Evolutionary conservation across 2,888 invertebrate species (phyloP).

Genomic region (Zygothrica quintamaculata): DNA sequence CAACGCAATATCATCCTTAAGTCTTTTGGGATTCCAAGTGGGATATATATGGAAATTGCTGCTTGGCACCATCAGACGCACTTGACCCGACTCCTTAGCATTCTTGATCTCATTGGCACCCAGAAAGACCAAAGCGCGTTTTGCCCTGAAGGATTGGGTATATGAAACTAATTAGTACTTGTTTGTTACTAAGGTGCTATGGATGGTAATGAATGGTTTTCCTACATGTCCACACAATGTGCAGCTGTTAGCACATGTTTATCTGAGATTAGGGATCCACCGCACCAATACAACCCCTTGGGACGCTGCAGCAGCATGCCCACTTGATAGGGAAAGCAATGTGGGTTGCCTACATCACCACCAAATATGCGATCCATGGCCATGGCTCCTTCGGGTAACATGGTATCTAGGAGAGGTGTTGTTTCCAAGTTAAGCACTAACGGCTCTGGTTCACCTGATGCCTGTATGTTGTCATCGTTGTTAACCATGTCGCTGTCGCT

Average conservation of each 20-base stretch:
- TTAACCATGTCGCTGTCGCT: constrained; percentile 24
- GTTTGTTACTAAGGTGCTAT: not conserved
- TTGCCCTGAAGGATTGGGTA: constrained; percentile 64
- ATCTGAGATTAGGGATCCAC: constrained; percentile 82
- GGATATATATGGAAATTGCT: constrained; percentile 82
- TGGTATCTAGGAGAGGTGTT: constrained; percentile 73
- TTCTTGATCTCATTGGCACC: constrained; percentile 84
- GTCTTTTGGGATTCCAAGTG: constrained; percentile 82
- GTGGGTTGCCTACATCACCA: constrained; percentile 79
- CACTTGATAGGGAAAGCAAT: constrained; percentile 83
- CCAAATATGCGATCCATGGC: constrained; percentile 84
- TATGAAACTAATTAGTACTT: too few species aligned
- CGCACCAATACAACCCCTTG: constrained; percentile 83
- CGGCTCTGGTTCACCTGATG: constrained; percentile 61
- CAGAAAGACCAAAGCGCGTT: constrained; percentile 82
- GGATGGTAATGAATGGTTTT: too few species aligned
- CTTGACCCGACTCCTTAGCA: constrained; percentile 82
- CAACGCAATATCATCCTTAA: constrained; percentile 83
- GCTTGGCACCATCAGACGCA: constrained; percentile 82
- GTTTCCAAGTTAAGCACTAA: constrained; percentile 81
- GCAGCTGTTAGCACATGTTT: constrained; percentile 83
- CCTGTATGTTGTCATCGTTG: constrained; percentile 14
- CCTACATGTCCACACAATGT: constrained; percentile 83
- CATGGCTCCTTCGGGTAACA: constrained; percentile 76
- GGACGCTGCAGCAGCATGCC: constrained; percentile 82